Evolutionary conservation across 2,888 invertebrate genomes (phyloP).

Genomic region (Trileptium ribeirensis): DNA sequence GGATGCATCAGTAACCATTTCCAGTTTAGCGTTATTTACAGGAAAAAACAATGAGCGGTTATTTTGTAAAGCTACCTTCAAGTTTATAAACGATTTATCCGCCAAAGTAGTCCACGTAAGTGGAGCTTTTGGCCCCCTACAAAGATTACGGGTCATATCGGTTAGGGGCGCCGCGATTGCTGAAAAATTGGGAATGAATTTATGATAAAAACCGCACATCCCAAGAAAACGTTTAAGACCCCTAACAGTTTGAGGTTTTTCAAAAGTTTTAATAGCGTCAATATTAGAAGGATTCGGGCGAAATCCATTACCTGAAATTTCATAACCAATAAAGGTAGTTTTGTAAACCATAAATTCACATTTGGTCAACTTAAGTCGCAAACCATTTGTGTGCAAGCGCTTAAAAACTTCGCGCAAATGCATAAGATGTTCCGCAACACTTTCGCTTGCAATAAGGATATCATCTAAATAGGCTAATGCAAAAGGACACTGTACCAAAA

Average conservation of each 20-base stretch:
- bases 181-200: constrained; percentile 3
- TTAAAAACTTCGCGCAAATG: too few relatives aligned
- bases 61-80: neutral
- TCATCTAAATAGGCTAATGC: too few relatives aligned
- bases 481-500: too few relatives aligned
- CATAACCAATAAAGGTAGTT: neutral
- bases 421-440: too few relatives aligned
- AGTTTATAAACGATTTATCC: neutral
- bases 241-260: neutral
- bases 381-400: too few relatives aligned
- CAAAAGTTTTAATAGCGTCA: neutral
- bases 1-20: neutral
- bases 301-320: neutral
- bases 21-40: neutral
- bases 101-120: neutral
- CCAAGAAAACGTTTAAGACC: neutral
- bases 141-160: neutral
- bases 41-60: neutral
- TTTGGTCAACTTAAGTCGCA: neutral
- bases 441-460: too few relatives aligned
- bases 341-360: neutral
- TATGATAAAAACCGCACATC: constrained; percentile 8
- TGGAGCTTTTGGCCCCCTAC: neutral
- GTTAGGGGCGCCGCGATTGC: neutral
- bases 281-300: neutral